Base-by-base conservation (phyloP, 2,888 invertebrate genomes). In the Aleiodes alternator region DNA sequence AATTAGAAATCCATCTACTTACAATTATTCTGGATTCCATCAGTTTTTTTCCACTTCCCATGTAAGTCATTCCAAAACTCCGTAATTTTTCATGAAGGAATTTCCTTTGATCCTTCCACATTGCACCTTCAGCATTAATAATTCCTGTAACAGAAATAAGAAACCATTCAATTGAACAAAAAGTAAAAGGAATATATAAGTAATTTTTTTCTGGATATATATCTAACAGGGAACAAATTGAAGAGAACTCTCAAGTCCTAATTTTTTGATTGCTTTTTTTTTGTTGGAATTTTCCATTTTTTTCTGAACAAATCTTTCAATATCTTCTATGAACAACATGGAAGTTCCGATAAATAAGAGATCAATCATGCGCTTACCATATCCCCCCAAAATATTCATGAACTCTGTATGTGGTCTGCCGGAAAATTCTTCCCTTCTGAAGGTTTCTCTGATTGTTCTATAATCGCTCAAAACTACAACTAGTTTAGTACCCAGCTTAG, bases 61-160 rank as follows among this genome's bases (percentile, higher is more conserved):
- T 92, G 89, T 95, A 95, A 75, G 96, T 96, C 95, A 97, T 96
- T 71, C 97, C 97, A 84, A 97, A 96, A 83, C 94, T 93, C 23
- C 96, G 92, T 1, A 97, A 92, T 82, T 96, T 95, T 82, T 96
- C 95, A 87, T 97, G 96, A 70, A 97, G 91, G 90, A 97, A 97
- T 80, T 94, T 93, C 76, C 97, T 92, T 88, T 97, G 97, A 84
- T 95, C 96, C 89, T 96, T 96, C 97, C 97, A 97, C 84, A 97
- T 91, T 81, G 94, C 93, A 78, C 97, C 97, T 82, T 95, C 95
- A 83, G 96, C 95, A 90, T 97, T 97, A 86, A 97, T 94, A 83
- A 97, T 94, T 83, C 97, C 97, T 97, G 92, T 69, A 73, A 72
- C 34, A 9, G 31, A 43, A 29, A 14, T 11, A 50, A 64, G 11